Percentiles rank a stretch among this genome's conserved stretches.
Conservation (phyloP, 2,797 vertebrate genomes). For the Martes flavigula region DNA sequence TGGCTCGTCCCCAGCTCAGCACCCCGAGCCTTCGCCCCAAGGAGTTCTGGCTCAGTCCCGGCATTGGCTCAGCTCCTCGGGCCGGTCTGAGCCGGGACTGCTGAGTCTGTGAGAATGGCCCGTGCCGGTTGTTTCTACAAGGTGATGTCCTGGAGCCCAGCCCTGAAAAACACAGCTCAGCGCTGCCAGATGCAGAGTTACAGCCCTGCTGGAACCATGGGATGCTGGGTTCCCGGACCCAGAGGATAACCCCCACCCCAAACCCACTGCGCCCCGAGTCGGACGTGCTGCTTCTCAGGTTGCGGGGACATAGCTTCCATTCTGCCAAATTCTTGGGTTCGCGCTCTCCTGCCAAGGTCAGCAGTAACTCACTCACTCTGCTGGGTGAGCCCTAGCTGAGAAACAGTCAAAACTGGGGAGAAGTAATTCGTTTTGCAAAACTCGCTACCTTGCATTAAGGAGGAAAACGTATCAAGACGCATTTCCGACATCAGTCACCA, state of each 20-base stretch:
- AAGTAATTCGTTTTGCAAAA: neutral
- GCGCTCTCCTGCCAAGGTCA: neutral
- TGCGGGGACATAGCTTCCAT: neutral
- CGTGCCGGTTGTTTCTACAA: neutral
- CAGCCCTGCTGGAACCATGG: neutral
- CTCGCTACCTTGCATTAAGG: neutral
- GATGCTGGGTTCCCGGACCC: neutral
- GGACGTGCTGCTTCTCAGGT: neutral
- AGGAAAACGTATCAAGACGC: neutral
- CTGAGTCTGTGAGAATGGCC: neutral
- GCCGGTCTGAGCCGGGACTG: neutral
- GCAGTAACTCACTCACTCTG: constrained; percentile 5
- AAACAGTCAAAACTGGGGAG: neutral
- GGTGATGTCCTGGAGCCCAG: neutral
- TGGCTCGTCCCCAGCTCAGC: neutral
- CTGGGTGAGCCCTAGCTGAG: neutral
- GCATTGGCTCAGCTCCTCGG: neutral
- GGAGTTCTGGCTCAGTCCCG: neutral
- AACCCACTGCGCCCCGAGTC: neutral
- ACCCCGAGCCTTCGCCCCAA: neutral
- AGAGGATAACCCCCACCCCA: neutral
- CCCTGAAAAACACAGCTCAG: neutral
- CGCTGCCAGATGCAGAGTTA: neutral
- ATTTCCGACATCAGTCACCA: neutral
- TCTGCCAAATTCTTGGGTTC: constrained; percentile 33